Base-by-base conservation (phyloP, 2,797 vertebrate genomes). In the Clarias pachynema region DNA sequence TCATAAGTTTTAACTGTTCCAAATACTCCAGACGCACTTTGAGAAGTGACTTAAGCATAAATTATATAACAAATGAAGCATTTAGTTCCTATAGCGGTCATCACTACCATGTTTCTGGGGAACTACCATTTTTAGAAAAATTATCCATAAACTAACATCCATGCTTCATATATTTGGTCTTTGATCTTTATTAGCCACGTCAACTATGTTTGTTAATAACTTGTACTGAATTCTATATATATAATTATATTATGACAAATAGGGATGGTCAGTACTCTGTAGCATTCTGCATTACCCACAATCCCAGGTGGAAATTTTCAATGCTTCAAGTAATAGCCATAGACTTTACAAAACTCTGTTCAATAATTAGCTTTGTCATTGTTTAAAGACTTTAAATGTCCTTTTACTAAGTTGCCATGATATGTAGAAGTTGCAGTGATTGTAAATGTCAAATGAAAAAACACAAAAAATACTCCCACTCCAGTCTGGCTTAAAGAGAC, bases 401-500 rank as follows among this genome's bases (percentile, higher is more conserved):
- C 26, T 56, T 75, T 77, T 57, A 57, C 26, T 57, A 22, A 77
- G 26, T 34, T 60, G 18, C 56, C 20, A 34, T 34, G 53, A 72
- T 49, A 84, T 44, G 53, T 22, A 68, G 75, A 84, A 63, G 34
- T 81, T 74, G 72, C 53, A 57, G 26, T 56, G 20, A 2, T 66
- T 86, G 53, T 7, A 31, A 57, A 40, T 24, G 44, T 22, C 69
- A 9, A 18, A 16, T 26, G 31, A 31, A 66, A 65, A 29, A 75
- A 37, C 31, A 31, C 31, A 77, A 66, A 34, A 20, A 60, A 60
- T 2, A 75, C 29, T 31, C 16, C 20, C 68, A 82, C 49, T n/a
- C 62, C 24, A 70, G 29, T 31, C 26, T 79, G 22, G 22, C 20
- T 63, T 44, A 56, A 69, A 86, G 66, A 63, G 66, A 72, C 22